Evolutionary conservation across 2,888 invertebrate genomes (phyloP).

Genomic region (Lampropteryx suffumata): DNA sequence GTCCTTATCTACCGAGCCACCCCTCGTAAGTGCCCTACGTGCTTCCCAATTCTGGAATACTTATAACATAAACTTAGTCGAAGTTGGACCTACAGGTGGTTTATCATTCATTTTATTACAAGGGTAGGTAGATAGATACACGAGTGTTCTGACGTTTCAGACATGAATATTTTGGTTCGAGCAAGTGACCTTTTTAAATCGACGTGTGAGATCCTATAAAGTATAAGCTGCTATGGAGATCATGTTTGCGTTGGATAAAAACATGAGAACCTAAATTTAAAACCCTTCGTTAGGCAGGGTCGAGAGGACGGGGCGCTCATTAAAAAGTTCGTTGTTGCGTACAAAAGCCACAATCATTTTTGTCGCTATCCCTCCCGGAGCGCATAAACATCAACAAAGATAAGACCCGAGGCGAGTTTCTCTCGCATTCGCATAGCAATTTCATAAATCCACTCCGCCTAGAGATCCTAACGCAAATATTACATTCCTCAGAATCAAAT

Average conservation of each 20-base stretch:
- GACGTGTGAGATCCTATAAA: not conserved
- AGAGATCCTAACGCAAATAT: slow-evolving; percentile 43
- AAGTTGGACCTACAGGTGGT: slow-evolving; percentile 49
- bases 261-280: slow-evolving; percentile 6
- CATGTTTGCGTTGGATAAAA: slow-evolving; percentile 9
- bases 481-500: slow-evolving; percentile 51
- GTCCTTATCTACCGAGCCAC: slow-evolving; percentile 22
- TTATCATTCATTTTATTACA: slow-evolving; percentile 39
- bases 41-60: slow-evolving; percentile 35
- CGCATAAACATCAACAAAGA: slow-evolving; percentile 19
- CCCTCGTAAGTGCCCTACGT: slow-evolving; percentile 33
- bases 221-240: not conserved
- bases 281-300: slow-evolving; percentile 12
- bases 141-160: slow-evolving; percentile 5
- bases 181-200: slow-evolving; percentile 7
- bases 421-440: slow-evolving; percentile 20
- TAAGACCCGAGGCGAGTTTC: slow-evolving; percentile 11
- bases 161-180: slow-evolving; percentile 11
- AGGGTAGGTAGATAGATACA: slow-evolving; percentile 4
- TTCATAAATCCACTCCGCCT: slow-evolving; percentile 35
- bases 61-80: slow-evolving; percentile 38
- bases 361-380: slow-evolving; percentile 7
- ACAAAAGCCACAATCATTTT: slow-evolving; percentile 20
- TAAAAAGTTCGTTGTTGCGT: slow-evolving; percentile 22
- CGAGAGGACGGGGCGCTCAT: slow-evolving; percentile 15